Conservation (phyloP, 2,797 vertebrate species). For the Taenioides sp. region DNA sequence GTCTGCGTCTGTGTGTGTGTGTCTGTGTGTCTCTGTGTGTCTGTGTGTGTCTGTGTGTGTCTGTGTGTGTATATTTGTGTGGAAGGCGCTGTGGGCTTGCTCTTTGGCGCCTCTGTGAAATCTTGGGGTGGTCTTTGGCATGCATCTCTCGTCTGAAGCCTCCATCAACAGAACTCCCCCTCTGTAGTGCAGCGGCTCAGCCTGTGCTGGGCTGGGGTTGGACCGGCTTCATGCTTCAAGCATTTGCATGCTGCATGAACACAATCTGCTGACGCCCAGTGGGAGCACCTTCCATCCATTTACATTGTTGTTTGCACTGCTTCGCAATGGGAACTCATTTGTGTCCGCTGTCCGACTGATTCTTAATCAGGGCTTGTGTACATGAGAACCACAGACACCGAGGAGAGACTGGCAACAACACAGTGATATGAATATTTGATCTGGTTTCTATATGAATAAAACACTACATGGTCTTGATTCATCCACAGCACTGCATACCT, state of each 20-base stretch:
- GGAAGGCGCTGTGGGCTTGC: conserved; percentile 17
- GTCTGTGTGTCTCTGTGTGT: no score
- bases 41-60: no score
- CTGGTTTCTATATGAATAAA: conserved; percentile 70
- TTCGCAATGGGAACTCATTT: conserved; percentile 45
- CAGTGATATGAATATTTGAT: conserved; percentile 67
- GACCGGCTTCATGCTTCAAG: conserved; percentile 50
- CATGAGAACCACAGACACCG: conserved; percentile 30
- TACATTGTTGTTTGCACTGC: conserved; percentile 59
- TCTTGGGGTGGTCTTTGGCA: conserved; percentile 52
- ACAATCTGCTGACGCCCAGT: conserved; percentile 56
- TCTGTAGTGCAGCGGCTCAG: conserved; percentile 45
- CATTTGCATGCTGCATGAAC: conserved; percentile 74
- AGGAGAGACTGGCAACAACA: conserved; percentile 46
- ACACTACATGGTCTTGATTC: conserved; percentile 55
- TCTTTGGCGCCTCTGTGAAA: conserved; percentile 36
- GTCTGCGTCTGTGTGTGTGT: conserved; percentile 12
- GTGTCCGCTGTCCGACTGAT: conserved; percentile 34
- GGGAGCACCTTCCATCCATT: conserved; percentile 56
- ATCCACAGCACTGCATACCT: conserved; percentile 44
- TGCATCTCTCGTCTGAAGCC: conserved; percentile 51
- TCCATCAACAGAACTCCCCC: conserved; percentile 57
- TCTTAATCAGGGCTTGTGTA: conserved; percentile 58
- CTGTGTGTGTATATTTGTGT: conserved; percentile 8
- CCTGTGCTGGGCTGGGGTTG: conserved; percentile 31